phyloP scores from a whole-genome alignment of 2,888 invertebrate species.

The Heliconius cydno region DNA sequence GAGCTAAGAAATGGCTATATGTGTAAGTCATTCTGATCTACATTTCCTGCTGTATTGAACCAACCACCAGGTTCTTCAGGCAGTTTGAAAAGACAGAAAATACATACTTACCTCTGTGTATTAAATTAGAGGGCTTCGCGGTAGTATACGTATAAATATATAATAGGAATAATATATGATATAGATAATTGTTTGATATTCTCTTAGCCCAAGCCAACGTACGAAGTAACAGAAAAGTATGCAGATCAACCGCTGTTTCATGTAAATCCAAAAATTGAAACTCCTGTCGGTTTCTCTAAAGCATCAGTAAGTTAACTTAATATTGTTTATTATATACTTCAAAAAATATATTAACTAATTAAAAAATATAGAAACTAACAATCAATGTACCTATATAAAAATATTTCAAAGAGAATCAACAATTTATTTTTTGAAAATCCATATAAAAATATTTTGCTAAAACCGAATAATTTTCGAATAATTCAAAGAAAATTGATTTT shows the following conservation, averaged over 20 bases:
- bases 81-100: no score
- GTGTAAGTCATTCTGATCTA: no score
- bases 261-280: conserved; percentile 63
- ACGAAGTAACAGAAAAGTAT: conserved; percentile 75
- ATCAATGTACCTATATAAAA: no score
- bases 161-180: neutral
- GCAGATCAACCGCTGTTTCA: conserved; percentile 61
- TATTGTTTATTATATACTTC: neutral
- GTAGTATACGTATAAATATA: neutral
- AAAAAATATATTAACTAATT: neutral
- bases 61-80: no score
- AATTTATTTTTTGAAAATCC: no score
- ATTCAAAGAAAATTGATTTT: no score
- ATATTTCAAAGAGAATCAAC: no score
- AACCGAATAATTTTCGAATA: no score
- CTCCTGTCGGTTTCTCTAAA: conserved; percentile 75
- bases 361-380: neutral
- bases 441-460: no score
- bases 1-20: neutral
- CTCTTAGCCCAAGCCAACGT: conserved; percentile 56
- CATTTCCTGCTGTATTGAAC: no score
- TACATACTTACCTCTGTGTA: no score
- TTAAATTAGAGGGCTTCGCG: no score
- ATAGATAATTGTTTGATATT: neutral
- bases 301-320: conserved; percentile 59